A percentile compares a stretch with the other conserved stretches of the same genome.
Evolutionary conservation across 2,797 vertebrate species (phyloP).

Genomic region (Cossypha polioptera): DNA sequence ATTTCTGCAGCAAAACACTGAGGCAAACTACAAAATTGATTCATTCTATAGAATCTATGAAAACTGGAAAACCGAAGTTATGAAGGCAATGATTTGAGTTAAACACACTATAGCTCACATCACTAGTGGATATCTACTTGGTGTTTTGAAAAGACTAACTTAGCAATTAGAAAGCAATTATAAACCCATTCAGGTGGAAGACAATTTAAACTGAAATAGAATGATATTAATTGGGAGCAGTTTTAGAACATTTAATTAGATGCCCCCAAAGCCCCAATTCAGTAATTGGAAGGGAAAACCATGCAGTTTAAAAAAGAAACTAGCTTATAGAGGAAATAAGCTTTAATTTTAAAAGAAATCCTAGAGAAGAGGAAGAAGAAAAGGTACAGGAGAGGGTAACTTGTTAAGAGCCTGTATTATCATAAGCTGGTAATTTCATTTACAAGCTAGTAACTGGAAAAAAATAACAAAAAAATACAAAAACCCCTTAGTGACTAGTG

Average conservation of each 20-base stretch:
- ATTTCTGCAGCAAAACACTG: neutral
- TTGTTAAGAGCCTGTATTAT: neutral
- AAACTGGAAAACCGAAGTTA: neutral
- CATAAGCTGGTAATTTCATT: neutral
- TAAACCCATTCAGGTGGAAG: neutral
- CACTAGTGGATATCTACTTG: neutral
- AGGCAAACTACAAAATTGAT: neutral
- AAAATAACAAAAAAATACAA: neutral
- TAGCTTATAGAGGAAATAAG: neutral
- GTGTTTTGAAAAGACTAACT: neutral
- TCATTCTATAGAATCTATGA: neutral
- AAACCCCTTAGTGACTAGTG: neutral
- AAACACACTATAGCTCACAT: neutral
- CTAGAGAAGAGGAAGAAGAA: neutral
- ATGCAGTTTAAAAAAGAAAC: neutral
- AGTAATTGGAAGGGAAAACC: neutral
- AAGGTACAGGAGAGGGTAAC: neutral
- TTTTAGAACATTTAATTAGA: constrained; percentile 22
- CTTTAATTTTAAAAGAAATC: neutral
- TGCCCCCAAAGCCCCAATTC: neutral
- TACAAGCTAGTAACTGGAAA: neutral
- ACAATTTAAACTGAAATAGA: constrained; percentile 14
- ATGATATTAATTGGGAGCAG: constrained; percentile 4
- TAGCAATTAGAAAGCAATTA: constrained; percentile 33
- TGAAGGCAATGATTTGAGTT: neutral